Percentiles rank a stretch among this genome's conserved stretches.
Conservation (phyloP, 2,888 invertebrate genomes). For the Caradrina clavipalpis region DNA sequence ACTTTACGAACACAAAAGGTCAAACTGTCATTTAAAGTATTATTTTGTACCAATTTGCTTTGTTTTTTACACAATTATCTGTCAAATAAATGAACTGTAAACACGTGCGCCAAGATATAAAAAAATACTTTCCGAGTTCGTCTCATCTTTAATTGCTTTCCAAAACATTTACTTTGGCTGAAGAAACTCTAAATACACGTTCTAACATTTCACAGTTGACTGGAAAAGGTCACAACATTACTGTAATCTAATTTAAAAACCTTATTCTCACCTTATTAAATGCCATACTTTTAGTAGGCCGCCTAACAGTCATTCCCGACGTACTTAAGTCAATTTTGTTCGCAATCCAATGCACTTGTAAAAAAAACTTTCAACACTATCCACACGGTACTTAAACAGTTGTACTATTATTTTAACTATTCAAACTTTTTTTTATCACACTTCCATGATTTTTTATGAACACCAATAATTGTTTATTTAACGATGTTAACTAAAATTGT, state of each 20-base stretch:
- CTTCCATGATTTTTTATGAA: constrained; percentile 59
- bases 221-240: constrained; percentile 29
- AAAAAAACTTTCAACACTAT: constrained; percentile 72
- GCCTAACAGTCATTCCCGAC: constrained; percentile 81
- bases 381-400: constrained; percentile 62
- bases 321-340: constrained; percentile 79
- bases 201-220: constrained; percentile 1
- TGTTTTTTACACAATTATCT: neutral
- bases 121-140: constrained; percentile 15
- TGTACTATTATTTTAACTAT: constrained; percentile 41
- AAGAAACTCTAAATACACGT: neutral
- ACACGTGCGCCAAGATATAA: neutral
- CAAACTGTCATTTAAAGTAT: neutral
- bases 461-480: constrained; percentile 75
- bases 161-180: neutral
- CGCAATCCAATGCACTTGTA: constrained; percentile 81
- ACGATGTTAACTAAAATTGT: constrained; percentile 79
- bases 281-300: constrained; percentile 77
- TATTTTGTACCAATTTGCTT: neutral
- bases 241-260: constrained; percentile 55
- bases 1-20: neutral
- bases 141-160: neutral
- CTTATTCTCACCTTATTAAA: constrained; percentile 78
- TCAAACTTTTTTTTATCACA: constrained; percentile 46
- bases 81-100: neutral